Base-by-base conservation (phyloP, 2,888 invertebrate species). In the Xylophagus ater region DNA sequence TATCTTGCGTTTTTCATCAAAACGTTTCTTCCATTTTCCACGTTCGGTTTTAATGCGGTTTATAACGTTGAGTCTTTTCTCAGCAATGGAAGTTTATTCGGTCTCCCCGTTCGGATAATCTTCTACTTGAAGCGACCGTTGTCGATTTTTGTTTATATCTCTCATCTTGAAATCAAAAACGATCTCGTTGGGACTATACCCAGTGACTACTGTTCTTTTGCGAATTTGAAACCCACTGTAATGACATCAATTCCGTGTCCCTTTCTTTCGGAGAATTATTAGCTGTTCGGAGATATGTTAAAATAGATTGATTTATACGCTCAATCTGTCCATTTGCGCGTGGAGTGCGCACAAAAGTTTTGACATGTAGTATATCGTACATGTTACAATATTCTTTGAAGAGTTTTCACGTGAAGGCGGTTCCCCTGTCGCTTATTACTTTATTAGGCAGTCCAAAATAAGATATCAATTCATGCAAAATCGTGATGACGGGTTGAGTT, bases 261-360 rank as follows among this genome's bases (percentile, higher is more conserved):
- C n/a, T n/a, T n/a, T n/a, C n/a, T n/a, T n/a, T n/a, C n/a, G n/a
- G n/a, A n/a, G n/a, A n/a, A n/a, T n/a, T n/a, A n/a, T n/a, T n/a
- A n/a, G n/a, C n/a, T n/a, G n/a, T n/a, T n/a, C n/a, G n/a, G n/a
- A n/a, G n/a, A n/a, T n/a, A n/a, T n/a, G n/a, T n/a, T n/a, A n/a
- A n/a, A n/a, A n/a, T n/a, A n/a, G n/a, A n/a, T n/a, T 23, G 23
- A 23, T 23, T 23, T 23, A n/a, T n/a, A 3, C 23, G 33, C 26
- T 51, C 51, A 7, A 48, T 47, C 36, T 51, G 49, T 7, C 51
- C 51, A 24, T 51, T 51, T 1, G 51, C 49, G 3, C 49, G 41
- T 5, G 48, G 49, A 7, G 47, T 46, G 7, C 49, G 43, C 6
- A 50, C 49, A 0, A 49, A 48, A 29, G 47, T 49, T 15, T 47